Percentiles rank a stretch among this genome's conserved stretches.
Conservation (phyloP, 2,888 invertebrate species). For the Pomacea canaliculata region DNA sequence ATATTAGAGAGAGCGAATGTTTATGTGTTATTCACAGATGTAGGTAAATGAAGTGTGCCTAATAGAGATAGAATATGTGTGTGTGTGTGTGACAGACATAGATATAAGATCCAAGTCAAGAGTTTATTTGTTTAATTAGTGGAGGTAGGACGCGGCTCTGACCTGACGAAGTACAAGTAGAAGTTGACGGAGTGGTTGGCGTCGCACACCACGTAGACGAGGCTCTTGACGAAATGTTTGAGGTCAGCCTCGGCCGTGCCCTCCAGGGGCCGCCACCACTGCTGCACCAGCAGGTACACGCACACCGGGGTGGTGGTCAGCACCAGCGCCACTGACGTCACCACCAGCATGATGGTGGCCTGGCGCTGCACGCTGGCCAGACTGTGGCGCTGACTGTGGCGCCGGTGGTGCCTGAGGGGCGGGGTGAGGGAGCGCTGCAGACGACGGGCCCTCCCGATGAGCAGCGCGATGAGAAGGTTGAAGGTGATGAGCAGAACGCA, state of each 20-base stretch:
- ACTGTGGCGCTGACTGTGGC: neutral
- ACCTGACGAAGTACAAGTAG: slow-evolving; percentile 24
- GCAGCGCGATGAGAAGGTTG: slow-evolving; percentile 21
- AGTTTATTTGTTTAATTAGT: too few relatives aligned
- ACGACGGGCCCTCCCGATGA: slow-evolving; percentile 17
- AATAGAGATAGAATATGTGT: neutral
- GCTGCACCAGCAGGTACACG: slow-evolving; percentile 21
- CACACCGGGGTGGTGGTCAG: slow-evolving; percentile 22
- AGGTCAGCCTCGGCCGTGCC: slow-evolving; percentile 2
- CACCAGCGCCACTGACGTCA: slow-evolving; percentile 15
- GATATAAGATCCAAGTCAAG: too few relatives aligned
- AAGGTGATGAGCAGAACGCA: slow-evolving; percentile 15
- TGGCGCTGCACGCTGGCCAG: slow-evolving; percentile 9
- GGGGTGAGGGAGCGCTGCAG: slow-evolving; percentile 10
- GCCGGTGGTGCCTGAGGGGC: neutral
- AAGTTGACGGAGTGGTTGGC: slow-evolving; percentile 25
- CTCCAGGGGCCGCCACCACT: slow-evolving; percentile 6
- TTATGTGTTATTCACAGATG: too few relatives aligned
- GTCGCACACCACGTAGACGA: slow-evolving; percentile 12
- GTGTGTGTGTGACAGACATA: neutral
- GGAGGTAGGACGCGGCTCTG: neutral
- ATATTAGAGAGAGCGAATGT: too few relatives aligned
- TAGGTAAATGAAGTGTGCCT: neutral
- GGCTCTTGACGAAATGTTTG: slow-evolving; percentile 8
- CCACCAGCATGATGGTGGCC: slow-evolving; percentile 22